Evolutionary conservation across 2,888 invertebrate genomes (phyloP).

Genomic region (Melikaiella ostensackeni): DNA sequence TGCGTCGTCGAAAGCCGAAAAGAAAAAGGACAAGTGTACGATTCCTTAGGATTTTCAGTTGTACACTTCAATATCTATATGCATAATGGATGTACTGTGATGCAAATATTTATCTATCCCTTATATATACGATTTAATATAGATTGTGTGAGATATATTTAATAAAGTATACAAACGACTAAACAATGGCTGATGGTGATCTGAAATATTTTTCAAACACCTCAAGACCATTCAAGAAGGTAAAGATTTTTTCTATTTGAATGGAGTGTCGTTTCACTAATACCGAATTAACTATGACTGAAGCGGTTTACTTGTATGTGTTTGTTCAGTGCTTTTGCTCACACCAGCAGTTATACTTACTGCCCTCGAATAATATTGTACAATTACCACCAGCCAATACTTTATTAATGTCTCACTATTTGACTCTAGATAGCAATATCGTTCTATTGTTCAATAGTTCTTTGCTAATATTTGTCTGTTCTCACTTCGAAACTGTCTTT

Average conservation of each 20-base stretch:
- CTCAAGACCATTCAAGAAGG: constrained; percentile 51
- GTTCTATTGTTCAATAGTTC: neutral
- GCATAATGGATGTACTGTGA: constrained; percentile 9
- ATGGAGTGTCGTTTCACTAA: constrained; percentile 58
- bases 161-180: constrained; percentile 53
- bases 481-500: constrained; percentile 1
- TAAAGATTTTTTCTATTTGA: constrained; percentile 56
- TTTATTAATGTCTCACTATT: constrained; percentile 48
- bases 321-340: constrained; percentile 56
- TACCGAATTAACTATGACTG: constrained; percentile 51
- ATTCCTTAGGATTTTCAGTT: constrained; percentile 59
- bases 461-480: neutral
- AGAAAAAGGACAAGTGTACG: constrained; percentile 69
- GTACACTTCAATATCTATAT: neutral
- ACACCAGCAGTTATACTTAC: constrained; percentile 45
- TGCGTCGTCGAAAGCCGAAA: constrained; percentile 48
- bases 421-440: constrained; percentile 9
- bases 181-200: constrained; percentile 61
- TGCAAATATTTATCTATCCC: constrained; percentile 35
- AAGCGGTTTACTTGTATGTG: constrained; percentile 45
- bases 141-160: constrained; percentile 54
- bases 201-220: constrained; percentile 50
- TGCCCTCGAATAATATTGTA: constrained; percentile 50
- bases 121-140: constrained; percentile 23
- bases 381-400: constrained; percentile 59